These are phyloP conservation scores for Maconellicoccus hirsutus DNA, from an alignment of 1,140 invertebrate genomes.

Conservation along the genomic window DNA sequence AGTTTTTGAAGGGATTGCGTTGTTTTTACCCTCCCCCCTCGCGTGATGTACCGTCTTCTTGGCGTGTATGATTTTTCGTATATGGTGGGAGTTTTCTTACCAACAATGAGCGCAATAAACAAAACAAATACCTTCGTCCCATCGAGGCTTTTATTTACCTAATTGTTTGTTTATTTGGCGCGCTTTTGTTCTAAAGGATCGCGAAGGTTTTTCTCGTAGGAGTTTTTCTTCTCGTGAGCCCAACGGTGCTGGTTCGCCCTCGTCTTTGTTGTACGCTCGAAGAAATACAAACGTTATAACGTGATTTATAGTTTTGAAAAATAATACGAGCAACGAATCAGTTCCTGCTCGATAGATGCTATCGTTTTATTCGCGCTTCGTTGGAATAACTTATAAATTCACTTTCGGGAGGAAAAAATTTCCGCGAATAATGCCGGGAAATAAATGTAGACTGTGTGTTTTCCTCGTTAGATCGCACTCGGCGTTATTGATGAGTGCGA, in stretches of 20 bases:
- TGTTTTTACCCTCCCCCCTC: not conserved
- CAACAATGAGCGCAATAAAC: conserved; percentile 3
- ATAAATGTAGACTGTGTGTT: not conserved
- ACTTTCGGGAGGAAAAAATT: no score
- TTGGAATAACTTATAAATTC: not conserved
- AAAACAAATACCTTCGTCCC: conserved; percentile 7
- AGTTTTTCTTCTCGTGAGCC: not conserved
- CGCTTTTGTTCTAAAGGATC: not conserved
- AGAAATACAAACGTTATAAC: not conserved
- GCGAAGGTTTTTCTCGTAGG: not conserved
- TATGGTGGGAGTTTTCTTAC: not conserved
- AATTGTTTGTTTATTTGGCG: conserved; percentile 5
- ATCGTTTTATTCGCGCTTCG: not conserved
- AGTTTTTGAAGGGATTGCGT: not conserved
- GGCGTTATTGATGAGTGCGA: not conserved
- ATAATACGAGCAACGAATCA: not conserved
- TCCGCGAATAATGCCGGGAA: not conserved
- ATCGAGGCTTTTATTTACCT: conserved; percentile 4
- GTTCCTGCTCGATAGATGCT: not conserved
- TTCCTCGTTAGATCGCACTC: not conserved
- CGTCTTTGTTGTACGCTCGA: not conserved
- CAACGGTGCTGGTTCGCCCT: no score
- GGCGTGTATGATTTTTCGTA: no score
- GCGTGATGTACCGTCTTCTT: no score
- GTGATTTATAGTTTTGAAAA: not conserved